Conservation (phyloP, 2,888 invertebrate genomes). For the Cephus sareptanus region DNA sequence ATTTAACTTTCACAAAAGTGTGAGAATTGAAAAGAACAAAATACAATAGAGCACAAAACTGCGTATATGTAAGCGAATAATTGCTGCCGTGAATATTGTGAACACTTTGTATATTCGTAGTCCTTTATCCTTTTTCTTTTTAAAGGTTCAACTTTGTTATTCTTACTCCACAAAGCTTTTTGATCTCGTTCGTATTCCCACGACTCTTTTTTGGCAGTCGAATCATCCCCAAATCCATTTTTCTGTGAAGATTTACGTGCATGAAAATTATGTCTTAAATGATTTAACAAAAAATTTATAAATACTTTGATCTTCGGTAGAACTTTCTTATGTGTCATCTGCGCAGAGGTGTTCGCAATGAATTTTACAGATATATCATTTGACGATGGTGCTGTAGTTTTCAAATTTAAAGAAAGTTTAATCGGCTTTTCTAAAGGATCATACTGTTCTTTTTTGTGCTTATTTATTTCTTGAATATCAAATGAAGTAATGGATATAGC, state of each 20-base stretch:
- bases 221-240: neutral
- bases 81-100: neutral
- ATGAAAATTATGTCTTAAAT: neutral
- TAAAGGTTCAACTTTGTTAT: neutral
- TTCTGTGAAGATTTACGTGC: neutral
- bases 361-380: neutral
- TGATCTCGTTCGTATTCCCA: neutral
- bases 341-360: neutral
- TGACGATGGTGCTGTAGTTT: neutral
- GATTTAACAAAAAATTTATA: neutral
- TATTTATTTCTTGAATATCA: neutral
- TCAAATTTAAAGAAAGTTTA: neutral
- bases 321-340: neutral
- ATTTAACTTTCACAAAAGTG: neutral
- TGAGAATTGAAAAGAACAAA: neutral
- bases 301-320: neutral
- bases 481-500: neutral
- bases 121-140: neutral
- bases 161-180: neutral
- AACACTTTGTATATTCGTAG: neutral
- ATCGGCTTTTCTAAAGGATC: neutral
- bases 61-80: neutral
- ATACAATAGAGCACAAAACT: neutral
- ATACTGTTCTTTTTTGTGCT: too few relatives aligned
- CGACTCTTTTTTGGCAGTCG: neutral